phyloP scores from a whole-genome alignment of 2,797 vertebrate species.

The Pangasius djambal region DNA sequence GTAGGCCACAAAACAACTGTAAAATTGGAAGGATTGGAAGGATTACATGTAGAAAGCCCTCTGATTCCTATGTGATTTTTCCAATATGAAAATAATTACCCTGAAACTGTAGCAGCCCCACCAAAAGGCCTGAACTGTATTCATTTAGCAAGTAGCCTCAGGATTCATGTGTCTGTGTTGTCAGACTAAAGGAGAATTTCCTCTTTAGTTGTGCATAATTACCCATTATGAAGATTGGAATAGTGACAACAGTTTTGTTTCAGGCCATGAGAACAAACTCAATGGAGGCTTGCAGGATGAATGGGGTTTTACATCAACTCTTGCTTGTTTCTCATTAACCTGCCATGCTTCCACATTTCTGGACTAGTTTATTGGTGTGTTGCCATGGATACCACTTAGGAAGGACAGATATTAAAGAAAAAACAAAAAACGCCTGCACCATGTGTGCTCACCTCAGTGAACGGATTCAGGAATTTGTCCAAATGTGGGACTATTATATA shows the following conservation, averaged over 20 bases:
- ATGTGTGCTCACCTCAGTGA: not conserved
- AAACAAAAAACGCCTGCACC: not conserved
- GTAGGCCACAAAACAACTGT: not conserved
- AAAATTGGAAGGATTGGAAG: not conserved
- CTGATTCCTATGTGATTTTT: not conserved
- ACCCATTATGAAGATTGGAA: not conserved
- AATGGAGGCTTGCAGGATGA: not conserved
- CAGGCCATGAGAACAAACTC: not conserved
- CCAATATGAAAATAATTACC: not conserved
- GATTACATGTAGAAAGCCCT: not conserved
- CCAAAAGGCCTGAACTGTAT: not conserved
- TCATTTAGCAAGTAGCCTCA: not conserved
- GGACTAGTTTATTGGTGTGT: not conserved
- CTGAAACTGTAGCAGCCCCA: not conserved
- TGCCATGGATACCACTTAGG: constrained; percentile 9
- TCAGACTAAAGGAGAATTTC: constrained; percentile 21
- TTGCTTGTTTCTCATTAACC: constrained; percentile 7
- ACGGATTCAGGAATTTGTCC: not conserved
- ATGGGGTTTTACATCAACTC: constrained; percentile 5
- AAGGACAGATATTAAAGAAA: constrained; percentile 2
- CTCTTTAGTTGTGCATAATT: constrained; percentile 42
- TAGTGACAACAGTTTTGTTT: not conserved
- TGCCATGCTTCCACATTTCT: constrained; percentile 7
- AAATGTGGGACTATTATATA: not conserved
- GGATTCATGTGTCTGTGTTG: not conserved